These are phyloP conservation scores for Mechanitis messenoides DNA, from an alignment of 2,888 invertebrate species.

Conservation along the genomic window DNA sequence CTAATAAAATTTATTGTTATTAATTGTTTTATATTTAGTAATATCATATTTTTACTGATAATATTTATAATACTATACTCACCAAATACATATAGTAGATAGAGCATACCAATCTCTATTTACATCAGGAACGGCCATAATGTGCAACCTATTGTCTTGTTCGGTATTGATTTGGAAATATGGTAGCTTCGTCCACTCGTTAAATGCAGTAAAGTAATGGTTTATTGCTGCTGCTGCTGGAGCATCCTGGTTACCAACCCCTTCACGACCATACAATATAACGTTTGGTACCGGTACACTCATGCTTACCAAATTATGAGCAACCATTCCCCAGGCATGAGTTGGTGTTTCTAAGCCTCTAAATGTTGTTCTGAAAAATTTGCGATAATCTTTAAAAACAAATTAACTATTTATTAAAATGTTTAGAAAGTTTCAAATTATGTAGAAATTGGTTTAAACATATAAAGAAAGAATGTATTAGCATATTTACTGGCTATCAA, in stretches of 20 bases:
- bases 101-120: conserved; percentile 55
- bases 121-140: conserved; percentile 59
- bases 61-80: conserved; percentile 32
- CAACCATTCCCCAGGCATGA: conserved; percentile 58
- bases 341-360: conserved; percentile 45
- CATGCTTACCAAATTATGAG: conserved; percentile 51
- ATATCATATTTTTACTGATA: neutral
- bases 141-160: conserved; percentile 50
- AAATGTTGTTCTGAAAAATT: conserved; percentile 38
- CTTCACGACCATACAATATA: conserved; percentile 43
- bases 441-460: no score
- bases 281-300: conserved; percentile 49
- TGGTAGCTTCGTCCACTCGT: conserved; percentile 53
- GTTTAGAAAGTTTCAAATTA: no score
- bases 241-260: conserved; percentile 42
- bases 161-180: conserved; percentile 48
- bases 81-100: conserved; percentile 64
- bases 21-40: neutral
- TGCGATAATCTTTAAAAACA: no score
- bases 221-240: conserved; percentile 52
- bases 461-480: neutral
- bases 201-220: conserved; percentile 43
- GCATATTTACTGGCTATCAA: conserved; percentile 46
- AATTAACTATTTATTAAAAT: no score
- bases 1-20: conserved; percentile 34